Conservation (phyloP, 1,140 invertebrate genomes). For the Lordiphosa collinella region DNA sequence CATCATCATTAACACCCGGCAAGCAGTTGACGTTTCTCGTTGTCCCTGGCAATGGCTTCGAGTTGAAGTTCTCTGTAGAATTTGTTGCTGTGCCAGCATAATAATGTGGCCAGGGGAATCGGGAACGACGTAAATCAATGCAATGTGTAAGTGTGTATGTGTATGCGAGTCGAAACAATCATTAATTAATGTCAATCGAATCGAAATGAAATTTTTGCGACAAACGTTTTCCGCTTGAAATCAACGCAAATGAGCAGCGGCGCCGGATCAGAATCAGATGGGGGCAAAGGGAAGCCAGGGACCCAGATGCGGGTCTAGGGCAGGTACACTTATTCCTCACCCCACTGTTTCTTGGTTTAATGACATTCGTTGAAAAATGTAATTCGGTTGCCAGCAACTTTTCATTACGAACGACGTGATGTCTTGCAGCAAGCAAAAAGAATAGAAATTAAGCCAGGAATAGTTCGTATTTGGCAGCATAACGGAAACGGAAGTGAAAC, state of each 20-base stretch:
- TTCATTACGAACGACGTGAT: conserved; percentile 23
- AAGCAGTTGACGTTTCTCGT: conserved; percentile 41
- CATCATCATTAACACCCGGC: conserved; percentile 74
- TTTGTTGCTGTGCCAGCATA: conserved; percentile 70
- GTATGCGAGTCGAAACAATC: conserved; percentile 65
- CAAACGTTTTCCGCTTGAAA: conserved; percentile 74
- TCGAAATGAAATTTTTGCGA: conserved; percentile 75
- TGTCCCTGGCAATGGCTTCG: conserved; percentile 9
- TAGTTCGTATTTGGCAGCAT: conserved; percentile 15
- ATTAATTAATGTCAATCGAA: conserved; percentile 78
- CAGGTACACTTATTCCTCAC: conserved; percentile 20
- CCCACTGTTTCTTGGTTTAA: conserved; percentile 16
- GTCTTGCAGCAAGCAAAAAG: conserved; percentile 9
- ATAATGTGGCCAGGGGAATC: conserved; percentile 65
- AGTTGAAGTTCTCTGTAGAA: conserved; percentile 29
- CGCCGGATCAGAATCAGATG: neutral
- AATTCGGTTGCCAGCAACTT: conserved; percentile 50
- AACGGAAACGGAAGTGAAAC: conserved; percentile 35
- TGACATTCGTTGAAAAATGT: conserved; percentile 48
- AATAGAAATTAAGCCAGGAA: conserved; percentile 8
- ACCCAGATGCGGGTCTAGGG: conserved; percentile 41
- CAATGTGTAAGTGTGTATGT: conserved; percentile 30
- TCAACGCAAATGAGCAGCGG: conserved; percentile 66
- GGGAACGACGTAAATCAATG: conserved; percentile 68
- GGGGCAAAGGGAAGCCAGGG: neutral